These are phyloP conservation scores for Huso huso DNA, from an alignment of 2,797 vertebrate genomes.

Conservation along the genomic window DNA sequence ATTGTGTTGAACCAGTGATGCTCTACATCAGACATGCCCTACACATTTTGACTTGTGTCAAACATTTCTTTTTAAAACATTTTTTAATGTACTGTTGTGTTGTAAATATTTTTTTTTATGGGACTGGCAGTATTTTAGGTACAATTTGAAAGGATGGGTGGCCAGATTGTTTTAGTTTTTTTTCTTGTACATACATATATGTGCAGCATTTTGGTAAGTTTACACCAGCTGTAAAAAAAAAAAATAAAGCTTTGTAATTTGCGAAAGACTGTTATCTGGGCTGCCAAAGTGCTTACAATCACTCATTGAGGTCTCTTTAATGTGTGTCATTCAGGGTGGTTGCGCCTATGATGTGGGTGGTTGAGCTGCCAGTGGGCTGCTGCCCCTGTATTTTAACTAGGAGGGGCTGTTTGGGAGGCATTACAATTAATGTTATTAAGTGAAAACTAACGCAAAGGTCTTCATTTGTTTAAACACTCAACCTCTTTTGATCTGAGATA, in stretches of 20 bases:
- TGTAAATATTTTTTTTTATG: no score
- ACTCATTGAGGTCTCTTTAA: conserved; percentile 34
- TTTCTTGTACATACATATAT: no score
- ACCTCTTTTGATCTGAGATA: conserved; percentile 1
- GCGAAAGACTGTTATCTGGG: conserved; percentile 13
- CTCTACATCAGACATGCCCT: no score
- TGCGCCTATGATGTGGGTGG: conserved; percentile 2
- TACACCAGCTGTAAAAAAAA: no score
- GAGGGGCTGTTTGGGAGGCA: not conserved
- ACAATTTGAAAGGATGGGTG: no score
- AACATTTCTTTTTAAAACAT: no score
- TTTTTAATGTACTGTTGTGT: no score
- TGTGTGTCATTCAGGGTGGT: conserved; percentile 13
- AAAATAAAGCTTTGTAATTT: conserved; percentile 18
- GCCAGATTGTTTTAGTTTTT: no score
- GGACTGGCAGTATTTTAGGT: no score
- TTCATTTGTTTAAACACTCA: not conserved
- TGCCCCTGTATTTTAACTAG: not conserved
- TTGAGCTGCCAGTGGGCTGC: not conserved
- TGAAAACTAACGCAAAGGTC: not conserved
- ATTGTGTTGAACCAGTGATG: no score
- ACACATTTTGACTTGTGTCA: no score
- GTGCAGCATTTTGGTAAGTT: no score
- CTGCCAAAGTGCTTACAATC: conserved; percentile 39
- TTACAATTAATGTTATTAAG: not conserved